Base-by-base conservation (phyloP, 2,888 invertebrate species). In the Cancer borealis region DNA sequence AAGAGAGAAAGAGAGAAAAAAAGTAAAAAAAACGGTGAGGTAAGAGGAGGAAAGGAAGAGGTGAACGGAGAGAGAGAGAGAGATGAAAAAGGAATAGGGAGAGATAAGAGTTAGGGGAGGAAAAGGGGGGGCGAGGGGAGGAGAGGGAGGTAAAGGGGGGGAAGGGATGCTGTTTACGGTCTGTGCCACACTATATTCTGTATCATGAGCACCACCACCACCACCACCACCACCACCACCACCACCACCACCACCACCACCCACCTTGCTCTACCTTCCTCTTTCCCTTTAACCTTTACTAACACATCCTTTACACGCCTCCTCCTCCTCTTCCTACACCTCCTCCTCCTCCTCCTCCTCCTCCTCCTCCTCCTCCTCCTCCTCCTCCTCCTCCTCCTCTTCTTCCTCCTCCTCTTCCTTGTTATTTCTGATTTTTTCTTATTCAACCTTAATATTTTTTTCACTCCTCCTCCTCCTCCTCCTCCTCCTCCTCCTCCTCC, bases 401-500 rank as follows among this genome's bases (percentile, higher is more conserved):
- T 54, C n/a, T 8, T 73, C 39, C 21, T 46, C 88, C 88, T 88
- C 88, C 88, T 45, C 88, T 45, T 88, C 88, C 88, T 88, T 39
- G 39, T 39, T 39, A 39, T 39, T 39, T 39, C 39, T 39, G 39
- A 39, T 39, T 2, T 39, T 39, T 39, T 39, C 39, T 39, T 39
- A 39, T 39, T 39, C 39, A 39, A 39, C 39, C 39, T 39, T 39
- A 39, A 39, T 39, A 39, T 1, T 39, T 39, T 39, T 39, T 39
- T 39, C 39, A 39, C 12, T 54, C 14, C 54, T 54, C 73, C 26
- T 73, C 39, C 46, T 46, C 88, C 88, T 88, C 88, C 39, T 45
- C 88, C 88, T 88, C 88, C 88, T 88, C 88, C 88, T 88, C 88
- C 88, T 45, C 88, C 88, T 88, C 88, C 88, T 88, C 88, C 88